Evolutionary conservation across 2,113 vertebrate genomes (phyloP), one percentile per base, ranked within the genome.

Genomic region (Pelmatolapia mariae): DNA sequence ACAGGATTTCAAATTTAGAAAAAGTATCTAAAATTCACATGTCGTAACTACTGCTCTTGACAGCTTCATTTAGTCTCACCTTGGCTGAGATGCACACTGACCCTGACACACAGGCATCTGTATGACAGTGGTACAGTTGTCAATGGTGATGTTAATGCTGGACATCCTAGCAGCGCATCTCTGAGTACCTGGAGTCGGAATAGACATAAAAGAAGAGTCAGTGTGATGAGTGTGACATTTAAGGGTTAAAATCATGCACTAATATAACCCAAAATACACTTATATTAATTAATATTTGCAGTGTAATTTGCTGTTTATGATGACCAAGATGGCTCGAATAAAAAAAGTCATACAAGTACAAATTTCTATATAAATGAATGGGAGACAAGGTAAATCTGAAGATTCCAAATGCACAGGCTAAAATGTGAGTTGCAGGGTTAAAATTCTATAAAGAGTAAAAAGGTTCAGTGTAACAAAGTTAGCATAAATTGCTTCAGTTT

Each of bases 81-180:
- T 88, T 76, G 82, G 38, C 26, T 87, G 12, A 84, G 90, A 91
- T 7, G 7, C 43, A 88, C 96, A 96, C 1, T 92, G 83, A 12
- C 95, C 96, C 59, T 94, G 83, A 91, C 95, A 96, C 45, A 79
- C 81, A 36, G 95, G 91, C 2, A 95, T 71, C 54, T 84, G 19
- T 11, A 94, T 15, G 33, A 68, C 36, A 4, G 86, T 19, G 10
- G 43, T 82, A 40, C 96, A 97, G 50, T 87, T 59, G 6, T 80
- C 85, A 7, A 92, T 1, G 1, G 78, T 92, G 12, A 95, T 3
- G 56, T 68, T 91, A n/a, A 92, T 36, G 3, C 5, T 86, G 52
- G 84, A 81, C 68, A 90, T 2, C 85, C 29, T 90, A 5, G 93
- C 90, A 47, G 54, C 36, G 81, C 96, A 96, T 4, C 6, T 81